Evolutionary conservation across 1,140 invertebrate genomes (phyloP), one percentile per base, ranked within the genome.

Genomic region (Heliconius hewitsoni): DNA sequence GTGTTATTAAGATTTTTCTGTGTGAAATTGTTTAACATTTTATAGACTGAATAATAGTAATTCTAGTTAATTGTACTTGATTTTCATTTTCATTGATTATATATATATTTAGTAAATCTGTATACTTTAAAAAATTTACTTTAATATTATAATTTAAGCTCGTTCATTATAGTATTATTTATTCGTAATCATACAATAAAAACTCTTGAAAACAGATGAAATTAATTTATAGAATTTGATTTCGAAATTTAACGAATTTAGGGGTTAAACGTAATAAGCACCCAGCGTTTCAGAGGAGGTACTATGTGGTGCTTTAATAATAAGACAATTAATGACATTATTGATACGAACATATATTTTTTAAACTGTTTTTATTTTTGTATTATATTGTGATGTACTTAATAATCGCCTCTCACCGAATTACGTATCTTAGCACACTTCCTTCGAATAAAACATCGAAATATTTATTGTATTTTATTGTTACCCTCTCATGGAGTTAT

Each of bases 381-480:
- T 83, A 83, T 83, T 46, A 79, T 78, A 79, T 76, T 77, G 50
- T 76, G 37, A 72, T 76, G 79, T 87, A 87, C 84, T 83, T 85
- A 87, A 83, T 81, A 73, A 85, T 86, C 81, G 84, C 86, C 89
- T 93, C 91, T 91, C 91, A 93, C 91, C 91, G 91, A 93, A 93
- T 91, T 91, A 84, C 74, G 89, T 90, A 87, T 85, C 73, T 86
- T 90, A 91, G 87, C 90, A 91, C 89, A 83, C 79, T 84, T 78
- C 82, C 84, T 84, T 83, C 77, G 71, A 85, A 84, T 85, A 85
- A 85, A 81, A 73, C 78, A 85, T 79, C 27, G 75, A 81, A 80
- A 81, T 55, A 76, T 76, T 73, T 72, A 42, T 79, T 71, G 34
- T 23, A 13, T 30, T 66, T 66, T 66, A 66, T 66, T 66, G n/a